phyloP scores from a whole-genome alignment of 2,113 vertebrate species.

The Vulpes vulpes region DNA sequence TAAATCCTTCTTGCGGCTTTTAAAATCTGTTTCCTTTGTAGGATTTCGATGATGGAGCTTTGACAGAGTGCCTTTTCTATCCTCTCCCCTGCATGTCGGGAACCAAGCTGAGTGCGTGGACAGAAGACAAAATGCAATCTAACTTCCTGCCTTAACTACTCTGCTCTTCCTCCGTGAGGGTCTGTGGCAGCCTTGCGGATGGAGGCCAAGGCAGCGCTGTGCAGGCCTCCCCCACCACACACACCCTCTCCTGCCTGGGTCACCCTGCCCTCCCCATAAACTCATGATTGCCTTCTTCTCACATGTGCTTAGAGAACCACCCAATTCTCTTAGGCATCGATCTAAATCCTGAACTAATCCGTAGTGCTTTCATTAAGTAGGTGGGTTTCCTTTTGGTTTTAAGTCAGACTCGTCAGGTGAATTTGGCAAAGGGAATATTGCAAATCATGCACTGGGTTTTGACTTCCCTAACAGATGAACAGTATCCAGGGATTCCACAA shows the following conservation, averaged over 20 bases:
- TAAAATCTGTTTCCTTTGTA: slow-evolving; percentile 85
- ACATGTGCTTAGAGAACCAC: slow-evolving; percentile 33
- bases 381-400: neutral
- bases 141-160: neutral
- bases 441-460: neutral
- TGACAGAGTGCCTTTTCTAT: slow-evolving; percentile 81
- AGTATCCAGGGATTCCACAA: neutral
- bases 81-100: slow-evolving; percentile 53
- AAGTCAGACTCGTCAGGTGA: neutral
- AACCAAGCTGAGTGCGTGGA: neutral
- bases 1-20: slow-evolving; percentile 85
- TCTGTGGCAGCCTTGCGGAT: neutral
- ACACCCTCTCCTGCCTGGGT: neutral
- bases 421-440: neutral
- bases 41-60: slow-evolving; percentile 56
- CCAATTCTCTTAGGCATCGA: neutral
- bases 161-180: neutral
- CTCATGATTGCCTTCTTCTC: neutral
- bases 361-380: slow-evolving; percentile 4
- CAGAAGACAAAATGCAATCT: neutral
- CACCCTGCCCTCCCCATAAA: neutral
- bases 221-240: fast-evolving
- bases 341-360: slow-evolving; percentile 54
- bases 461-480: neutral
- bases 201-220: neutral